phyloP scores from a whole-genome alignment of 2,797 vertebrate species.

The Hemitrygon akajei region DNA sequence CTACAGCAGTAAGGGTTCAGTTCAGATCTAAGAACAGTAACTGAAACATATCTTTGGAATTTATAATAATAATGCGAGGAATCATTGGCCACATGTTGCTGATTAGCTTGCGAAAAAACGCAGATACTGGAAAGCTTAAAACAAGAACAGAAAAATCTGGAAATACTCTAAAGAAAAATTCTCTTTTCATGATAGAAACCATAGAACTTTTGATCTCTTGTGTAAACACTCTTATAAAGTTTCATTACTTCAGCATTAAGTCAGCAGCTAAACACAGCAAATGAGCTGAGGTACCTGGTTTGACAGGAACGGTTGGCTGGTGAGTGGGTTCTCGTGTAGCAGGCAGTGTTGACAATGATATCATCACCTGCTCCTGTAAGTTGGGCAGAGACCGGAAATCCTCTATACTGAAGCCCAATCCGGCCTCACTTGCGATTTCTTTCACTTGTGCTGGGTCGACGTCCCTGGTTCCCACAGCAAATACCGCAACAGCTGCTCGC shows the following conservation, averaged over 20 bases:
- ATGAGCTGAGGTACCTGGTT: neutral
- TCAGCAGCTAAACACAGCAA: neutral
- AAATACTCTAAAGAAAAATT: neutral
- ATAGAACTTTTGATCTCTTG: neutral
- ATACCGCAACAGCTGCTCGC: constrained; percentile 64
- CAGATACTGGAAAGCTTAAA: too few relatives aligned
- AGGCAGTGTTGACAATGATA: neutral
- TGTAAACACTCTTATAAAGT: neutral
- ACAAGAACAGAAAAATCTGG: too few relatives aligned
- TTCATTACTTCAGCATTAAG: neutral
- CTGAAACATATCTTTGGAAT: too few relatives aligned
- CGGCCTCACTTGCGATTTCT: constrained; percentile 62
- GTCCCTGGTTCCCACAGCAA: constrained; percentile 75
- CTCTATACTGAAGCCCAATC: neutral
- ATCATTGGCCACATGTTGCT: too few relatives aligned
- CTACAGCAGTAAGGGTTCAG: too few relatives aligned
- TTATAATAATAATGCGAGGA: too few relatives aligned
- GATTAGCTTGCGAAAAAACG: too few relatives aligned
- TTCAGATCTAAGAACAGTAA: too few relatives aligned
- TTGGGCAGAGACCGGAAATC: constrained; percentile 44
- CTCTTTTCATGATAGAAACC: neutral
- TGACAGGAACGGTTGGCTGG: neutral
- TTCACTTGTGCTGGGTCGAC: constrained; percentile 57
- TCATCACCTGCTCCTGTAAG: neutral
- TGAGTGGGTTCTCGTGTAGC: neutral